These are phyloP conservation scores for Balaeniceps rex DNA, from an alignment of 2,113 vertebrate genomes.

Conservation along the genomic window DNA sequence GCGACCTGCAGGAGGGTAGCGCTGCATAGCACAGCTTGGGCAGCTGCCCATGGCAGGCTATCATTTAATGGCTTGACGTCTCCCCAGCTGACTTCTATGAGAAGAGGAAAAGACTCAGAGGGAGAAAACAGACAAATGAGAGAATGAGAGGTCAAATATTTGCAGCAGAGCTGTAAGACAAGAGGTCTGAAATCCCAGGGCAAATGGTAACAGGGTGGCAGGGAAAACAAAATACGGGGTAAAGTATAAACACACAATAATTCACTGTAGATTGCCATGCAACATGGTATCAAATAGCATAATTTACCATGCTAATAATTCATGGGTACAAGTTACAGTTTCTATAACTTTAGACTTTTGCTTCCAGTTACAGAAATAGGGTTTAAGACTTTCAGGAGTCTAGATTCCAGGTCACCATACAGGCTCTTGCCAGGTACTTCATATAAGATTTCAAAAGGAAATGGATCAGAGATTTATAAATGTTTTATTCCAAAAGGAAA, in stretches of 20 bases:
- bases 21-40: neutral
- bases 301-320: neutral
- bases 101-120: slow-evolving; percentile 24
- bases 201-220: slow-evolving; percentile 15
- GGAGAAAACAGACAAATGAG: slow-evolving; percentile 28
- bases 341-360: neutral
- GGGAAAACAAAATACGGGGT: neutral
- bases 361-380: neutral
- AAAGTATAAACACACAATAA: slow-evolving; percentile 10
- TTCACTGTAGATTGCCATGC: neutral
- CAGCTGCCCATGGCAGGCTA: neutral
- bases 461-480: neutral
- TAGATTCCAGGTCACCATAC: neutral
- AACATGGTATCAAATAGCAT: neutral
- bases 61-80: neutral
- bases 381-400: neutral
- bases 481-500: neutral
- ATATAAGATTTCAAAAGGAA: neutral
- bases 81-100: neutral
- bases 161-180: neutral
- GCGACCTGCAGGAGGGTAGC: neutral
- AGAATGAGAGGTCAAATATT: neutral
- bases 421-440: neutral
- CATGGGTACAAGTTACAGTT: neutral
- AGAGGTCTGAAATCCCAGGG: neutral